Percentiles rank a stretch among this genome's conserved stretches.
Conservation (phyloP, 2,797 vertebrate genomes). For the Channa striata region DNA sequence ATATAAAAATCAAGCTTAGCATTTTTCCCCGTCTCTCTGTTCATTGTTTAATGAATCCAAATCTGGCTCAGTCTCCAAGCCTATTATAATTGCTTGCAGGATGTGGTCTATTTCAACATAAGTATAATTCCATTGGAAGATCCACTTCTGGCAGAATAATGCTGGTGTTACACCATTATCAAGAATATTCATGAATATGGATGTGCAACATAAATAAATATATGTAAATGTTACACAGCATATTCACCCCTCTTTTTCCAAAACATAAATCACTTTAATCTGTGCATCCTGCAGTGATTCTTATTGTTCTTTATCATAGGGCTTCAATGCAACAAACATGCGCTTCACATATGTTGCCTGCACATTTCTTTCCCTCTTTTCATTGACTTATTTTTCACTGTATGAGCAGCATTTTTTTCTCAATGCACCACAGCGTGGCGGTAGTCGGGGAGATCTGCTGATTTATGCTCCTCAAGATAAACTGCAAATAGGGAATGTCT, state of each 20-base stretch:
- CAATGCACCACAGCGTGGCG: constrained; percentile 8
- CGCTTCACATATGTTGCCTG: constrained; percentile 65
- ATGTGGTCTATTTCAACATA: constrained; percentile 84
- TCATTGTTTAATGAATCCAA: constrained; percentile 89
- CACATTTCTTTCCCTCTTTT: constrained; percentile 45
- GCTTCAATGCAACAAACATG: constrained; percentile 54
- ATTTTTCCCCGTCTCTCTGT: constrained; percentile 78
- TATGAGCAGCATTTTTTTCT: constrained; percentile 54
- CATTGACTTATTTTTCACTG: constrained; percentile 53
- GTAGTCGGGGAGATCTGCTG: constrained; percentile 58
- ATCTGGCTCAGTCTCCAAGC: constrained; percentile 85
- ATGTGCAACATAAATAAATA: constrained; percentile 76
- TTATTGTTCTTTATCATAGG: constrained; percentile 65
- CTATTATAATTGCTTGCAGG: constrained; percentile 87
- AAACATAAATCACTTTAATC: constrained; percentile 74
- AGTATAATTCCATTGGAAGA: constrained; percentile 81
- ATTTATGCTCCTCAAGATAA: constrained; percentile 79
- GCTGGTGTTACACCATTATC: constrained; percentile 76
- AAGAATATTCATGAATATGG: constrained; percentile 80
- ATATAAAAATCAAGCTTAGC: constrained; percentile 78
- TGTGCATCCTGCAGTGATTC: constrained; percentile 65
- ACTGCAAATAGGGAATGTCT: constrained; percentile 80
- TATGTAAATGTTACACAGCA: constrained; percentile 77
- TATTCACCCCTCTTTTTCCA: constrained; percentile 65
- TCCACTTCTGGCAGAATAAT: constrained; percentile 81